Percentiles rank a stretch among this genome's conserved stretches.
These are phyloP conservation scores for Folsomia candida DNA, from an alignment of 2,888 invertebrate species.

Conservation along the genomic window DNA sequence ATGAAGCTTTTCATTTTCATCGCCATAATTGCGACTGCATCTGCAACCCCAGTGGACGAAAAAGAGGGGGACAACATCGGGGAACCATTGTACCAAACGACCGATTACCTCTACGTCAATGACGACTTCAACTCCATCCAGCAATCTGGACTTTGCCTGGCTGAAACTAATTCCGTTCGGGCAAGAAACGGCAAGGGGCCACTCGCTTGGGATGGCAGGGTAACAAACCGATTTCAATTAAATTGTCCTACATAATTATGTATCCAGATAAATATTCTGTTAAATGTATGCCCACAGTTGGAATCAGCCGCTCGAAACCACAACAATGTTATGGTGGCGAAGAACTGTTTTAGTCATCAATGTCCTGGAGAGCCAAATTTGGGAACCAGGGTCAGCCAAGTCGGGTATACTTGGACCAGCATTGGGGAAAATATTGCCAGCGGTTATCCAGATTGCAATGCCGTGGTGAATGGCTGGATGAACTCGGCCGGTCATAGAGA, in stretches of 20 bases:
- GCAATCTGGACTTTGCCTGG: neutral
- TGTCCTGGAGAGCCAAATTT: neutral
- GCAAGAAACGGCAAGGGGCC: constrained; percentile 2
- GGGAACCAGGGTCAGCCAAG: neutral
- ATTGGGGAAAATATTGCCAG: neutral
- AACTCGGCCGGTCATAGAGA: neutral
- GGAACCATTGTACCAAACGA: too few relatives aligned
- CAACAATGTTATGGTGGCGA: neutral
- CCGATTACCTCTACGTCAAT: too few relatives aligned
- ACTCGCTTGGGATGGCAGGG: neutral
- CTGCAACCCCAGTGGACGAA: too few relatives aligned
- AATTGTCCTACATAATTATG: too few relatives aligned
- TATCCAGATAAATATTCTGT: too few relatives aligned
- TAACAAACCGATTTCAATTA: too few relatives aligned
- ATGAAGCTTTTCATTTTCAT: too few relatives aligned
- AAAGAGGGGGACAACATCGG: too few relatives aligned
- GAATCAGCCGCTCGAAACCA: neutral
- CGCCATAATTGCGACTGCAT: too few relatives aligned
- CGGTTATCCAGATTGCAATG: neutral
- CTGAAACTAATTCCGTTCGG: neutral
- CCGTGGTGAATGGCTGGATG: neutral
- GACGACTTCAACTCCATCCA: too few relatives aligned
- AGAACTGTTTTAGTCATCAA: neutral
- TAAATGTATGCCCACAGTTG: too few relatives aligned
- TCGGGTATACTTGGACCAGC: neutral